Base-by-base conservation (phyloP, 2,888 invertebrate genomes). In the Oxytorus armatus region DNA sequence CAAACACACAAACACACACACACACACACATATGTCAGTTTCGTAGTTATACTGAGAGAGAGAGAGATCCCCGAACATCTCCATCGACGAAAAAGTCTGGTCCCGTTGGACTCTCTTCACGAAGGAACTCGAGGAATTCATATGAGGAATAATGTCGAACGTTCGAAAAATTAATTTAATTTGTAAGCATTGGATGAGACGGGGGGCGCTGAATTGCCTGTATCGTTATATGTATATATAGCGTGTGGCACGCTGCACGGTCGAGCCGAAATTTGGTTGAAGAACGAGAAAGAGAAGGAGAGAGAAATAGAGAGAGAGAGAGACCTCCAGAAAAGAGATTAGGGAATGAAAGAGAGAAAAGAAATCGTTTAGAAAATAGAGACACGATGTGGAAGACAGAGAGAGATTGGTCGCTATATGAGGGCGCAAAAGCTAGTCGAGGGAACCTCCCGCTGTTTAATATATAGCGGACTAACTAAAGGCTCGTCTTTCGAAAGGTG, bases 401-500 rank as follows among this genome's bases (percentile, higher is more conserved):
- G 55, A 79, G 79, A 79, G 77, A 51, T 68, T 68, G 73, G 51
- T 76, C 39, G 75, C 55, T 25, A n/a, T n/a, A n/a, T n/a, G 57
- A 42, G 70, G 77, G 77, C 75, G 75, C 57, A 63, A 66, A n/a
- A 68, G 77, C 81, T 82, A 83, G 83, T 78, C 66, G 69, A 82
- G 73, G 87, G 88, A 82, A 86, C 88, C n/a, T 88, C 91, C 91
- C 83, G 91, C 89, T 89, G 92, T 81, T 87, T 92, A 92, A 92
- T 89, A 91, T 91, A 92, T 92, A 89, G 91, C 87, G 89, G 90
- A 89, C 89, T 86, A 88, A 87, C 65, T n/a, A n/a, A 14, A 65
- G 55, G n/a, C 33, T 65, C 85, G 87, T 86, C 86, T 88, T 90
- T 88, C 88, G 33, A 90, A 87, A 89, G 89, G 87, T 88, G 89